phyloP scores from a whole-genome alignment of 2,797 vertebrate species.

The Aldrovandia affinis region DNA sequence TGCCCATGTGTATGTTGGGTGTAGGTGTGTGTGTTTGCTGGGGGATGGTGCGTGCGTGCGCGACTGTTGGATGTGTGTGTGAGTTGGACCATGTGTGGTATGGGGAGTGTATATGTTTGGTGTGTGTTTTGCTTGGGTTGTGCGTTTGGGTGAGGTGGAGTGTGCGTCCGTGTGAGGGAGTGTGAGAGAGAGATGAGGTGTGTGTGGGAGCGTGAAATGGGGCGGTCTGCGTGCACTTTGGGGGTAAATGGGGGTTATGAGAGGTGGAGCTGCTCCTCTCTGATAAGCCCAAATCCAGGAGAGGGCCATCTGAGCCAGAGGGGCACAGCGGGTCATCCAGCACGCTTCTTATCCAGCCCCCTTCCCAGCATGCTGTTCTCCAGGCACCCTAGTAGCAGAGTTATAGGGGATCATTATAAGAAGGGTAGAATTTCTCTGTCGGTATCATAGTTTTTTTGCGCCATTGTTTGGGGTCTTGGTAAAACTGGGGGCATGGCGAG shows the following conservation, averaged over 20 bases:
- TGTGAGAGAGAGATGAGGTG: too few species aligned
- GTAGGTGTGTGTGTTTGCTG: too few species aligned
- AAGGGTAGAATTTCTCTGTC: neutral
- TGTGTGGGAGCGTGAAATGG: neutral
- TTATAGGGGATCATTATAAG: slow-evolving; percentile 15
- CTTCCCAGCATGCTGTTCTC: slow-evolving; percentile 24
- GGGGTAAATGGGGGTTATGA: neutral
- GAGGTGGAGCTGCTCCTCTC: slow-evolving; percentile 6
- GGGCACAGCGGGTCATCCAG: slow-evolving; percentile 22
- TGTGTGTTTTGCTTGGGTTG: too few species aligned
- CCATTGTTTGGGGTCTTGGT: neutral
- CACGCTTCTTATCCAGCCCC: slow-evolving; percentile 24
- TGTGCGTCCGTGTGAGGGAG: neutral
- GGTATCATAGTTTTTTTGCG: neutral
- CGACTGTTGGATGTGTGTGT: too few species aligned
- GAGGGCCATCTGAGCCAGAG: slow-evolving; percentile 2
- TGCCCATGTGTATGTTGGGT: neutral
- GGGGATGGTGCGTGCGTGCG: too few species aligned
- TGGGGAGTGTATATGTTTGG: too few species aligned
- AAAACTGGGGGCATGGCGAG: neutral
- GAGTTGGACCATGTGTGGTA: too few species aligned
- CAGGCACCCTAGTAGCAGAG: slow-evolving; percentile 18
- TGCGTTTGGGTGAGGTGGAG: too few species aligned
- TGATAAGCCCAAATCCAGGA: slow-evolving; percentile 24
- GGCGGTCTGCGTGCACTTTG: neutral